A percentile compares a stretch with the other conserved stretches of the same genome.
Evolutionary conservation across 2,113 vertebrate genomes (phyloP).

Genomic region (Sander lucioperca): DNA sequence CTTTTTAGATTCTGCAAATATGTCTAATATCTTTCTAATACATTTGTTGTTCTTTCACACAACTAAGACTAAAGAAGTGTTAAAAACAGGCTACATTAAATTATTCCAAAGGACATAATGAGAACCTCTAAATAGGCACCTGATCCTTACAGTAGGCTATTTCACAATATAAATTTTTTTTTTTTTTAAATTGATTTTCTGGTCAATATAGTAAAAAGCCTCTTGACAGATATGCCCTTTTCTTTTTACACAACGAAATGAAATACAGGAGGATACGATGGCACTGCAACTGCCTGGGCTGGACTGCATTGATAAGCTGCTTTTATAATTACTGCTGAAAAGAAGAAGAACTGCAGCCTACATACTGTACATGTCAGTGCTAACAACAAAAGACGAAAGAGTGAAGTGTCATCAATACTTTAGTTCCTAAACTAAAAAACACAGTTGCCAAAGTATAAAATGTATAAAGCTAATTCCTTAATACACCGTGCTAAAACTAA

Average conservation of each 20-base stretch:
- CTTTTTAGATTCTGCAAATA: no score
- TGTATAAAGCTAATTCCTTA: neutral
- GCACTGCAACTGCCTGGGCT: neutral
- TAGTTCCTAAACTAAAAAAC: neutral
- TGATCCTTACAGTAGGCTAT: no score
- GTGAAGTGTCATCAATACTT: neutral
- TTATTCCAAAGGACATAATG: no score
- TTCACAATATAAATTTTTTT: neutral
- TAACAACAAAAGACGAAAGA: neutral
- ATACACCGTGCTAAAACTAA: neutral
- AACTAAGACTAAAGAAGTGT: no score
- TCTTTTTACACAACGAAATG: neutral
- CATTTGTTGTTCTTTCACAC: no score
- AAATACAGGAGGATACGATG: neutral
- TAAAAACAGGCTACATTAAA: no score
- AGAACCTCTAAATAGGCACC: no score
- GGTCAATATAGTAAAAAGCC: neutral
- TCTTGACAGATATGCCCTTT: neutral
- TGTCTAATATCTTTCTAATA: no score
- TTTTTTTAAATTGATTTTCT: neutral
- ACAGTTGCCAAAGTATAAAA: slow-evolving; percentile 1
- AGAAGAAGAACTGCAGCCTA: neutral
- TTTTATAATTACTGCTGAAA: slow-evolving; percentile 21
- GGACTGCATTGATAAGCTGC: neutral
- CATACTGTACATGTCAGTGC: neutral